Conservation (phyloP, 1,140 invertebrate genomes). For the Mamestra configurata region DNA sequence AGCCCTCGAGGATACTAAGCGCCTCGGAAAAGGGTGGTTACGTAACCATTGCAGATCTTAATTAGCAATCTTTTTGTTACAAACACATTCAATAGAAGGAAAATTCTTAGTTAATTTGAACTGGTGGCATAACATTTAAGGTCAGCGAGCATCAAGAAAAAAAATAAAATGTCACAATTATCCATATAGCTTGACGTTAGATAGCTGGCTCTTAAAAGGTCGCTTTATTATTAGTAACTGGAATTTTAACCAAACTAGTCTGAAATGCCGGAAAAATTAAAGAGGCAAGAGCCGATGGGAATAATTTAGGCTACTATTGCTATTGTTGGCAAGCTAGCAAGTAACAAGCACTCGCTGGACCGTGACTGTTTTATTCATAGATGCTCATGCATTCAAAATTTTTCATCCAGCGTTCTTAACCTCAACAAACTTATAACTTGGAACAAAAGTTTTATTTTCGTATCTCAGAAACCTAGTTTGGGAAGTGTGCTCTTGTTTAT, state of each 20-base stretch:
- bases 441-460: background rate
- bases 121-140: slow-evolving; percentile 37
- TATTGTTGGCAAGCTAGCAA: slow-evolving; percentile 27
- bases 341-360: background rate
- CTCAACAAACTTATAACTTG: background rate
- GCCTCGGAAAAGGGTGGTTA: slow-evolving; percentile 47
- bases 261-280: background rate
- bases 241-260: background rate
- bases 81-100: slow-evolving; percentile 28
- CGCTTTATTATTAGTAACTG: background rate
- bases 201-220: background rate
- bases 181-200: background rate
- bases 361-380: slow-evolving; percentile 28
- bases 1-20: slow-evolving; percentile 43
- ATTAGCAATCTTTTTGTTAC: slow-evolving; percentile 26
- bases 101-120: slow-evolving; percentile 8
- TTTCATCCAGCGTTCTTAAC: slow-evolving; percentile 15
- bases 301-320: slow-evolving; percentile 11
- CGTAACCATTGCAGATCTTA: slow-evolving; percentile 43
- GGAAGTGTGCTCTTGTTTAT: background rate
- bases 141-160: background rate
- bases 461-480: slow-evolving; percentile 14
- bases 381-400: slow-evolving; percentile 5
- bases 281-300: background rate
- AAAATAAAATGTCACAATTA: background rate